Evolutionary conservation across 2,113 vertebrate genomes (phyloP), one percentile per base, ranked within the genome.

Genomic region (Cynopterus brachyotis): DNA sequence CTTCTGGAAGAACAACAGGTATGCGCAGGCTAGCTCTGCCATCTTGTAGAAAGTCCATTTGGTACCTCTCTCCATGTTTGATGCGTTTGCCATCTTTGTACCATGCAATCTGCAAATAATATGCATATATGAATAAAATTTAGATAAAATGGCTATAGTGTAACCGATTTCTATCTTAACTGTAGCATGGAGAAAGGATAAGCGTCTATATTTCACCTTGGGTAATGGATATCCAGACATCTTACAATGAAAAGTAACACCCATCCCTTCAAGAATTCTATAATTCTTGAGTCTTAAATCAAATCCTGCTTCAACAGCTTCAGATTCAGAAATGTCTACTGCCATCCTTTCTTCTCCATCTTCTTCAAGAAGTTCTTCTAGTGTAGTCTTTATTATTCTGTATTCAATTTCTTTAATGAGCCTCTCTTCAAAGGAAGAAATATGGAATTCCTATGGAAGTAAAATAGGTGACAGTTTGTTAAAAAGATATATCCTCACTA

Each of bases 331-430:
- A 73, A 99, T 97, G 57, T 99, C 99, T 88, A 99, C 94, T 93
- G 99, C 98, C 99, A 99, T 99, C 82, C 92, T 98, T 96, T 99
- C 98, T 97, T 99, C 99, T 94, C 99, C 98, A 0, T 99, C 99
- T 98, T 99, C 99, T 84, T 98, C 98, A 20, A 99, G 99, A 92
- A 99, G 98, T 97, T 99, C 99, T 97, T 98, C 98, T 97, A 99
- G 99, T 2, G 99, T 99, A 28, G 99, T 99, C 97, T 99, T 99
- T 98, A 99, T 99, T 98, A 99, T 99, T 94, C 99, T 99, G 67
- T 99, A 98, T 98, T 99, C 99, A 87, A 99, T 99, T 98, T 99
- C 99, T 96, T 99, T 99, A 96, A 99, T 99, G 97, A 99, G 99
- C 96, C 99, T 99, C 98, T 99, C 99, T 97, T 99, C 99, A 89